Percentiles rank a stretch among this genome's conserved stretches.
Conservation (phyloP, 2,888 invertebrate species). For the Drosophila yooni region DNA sequence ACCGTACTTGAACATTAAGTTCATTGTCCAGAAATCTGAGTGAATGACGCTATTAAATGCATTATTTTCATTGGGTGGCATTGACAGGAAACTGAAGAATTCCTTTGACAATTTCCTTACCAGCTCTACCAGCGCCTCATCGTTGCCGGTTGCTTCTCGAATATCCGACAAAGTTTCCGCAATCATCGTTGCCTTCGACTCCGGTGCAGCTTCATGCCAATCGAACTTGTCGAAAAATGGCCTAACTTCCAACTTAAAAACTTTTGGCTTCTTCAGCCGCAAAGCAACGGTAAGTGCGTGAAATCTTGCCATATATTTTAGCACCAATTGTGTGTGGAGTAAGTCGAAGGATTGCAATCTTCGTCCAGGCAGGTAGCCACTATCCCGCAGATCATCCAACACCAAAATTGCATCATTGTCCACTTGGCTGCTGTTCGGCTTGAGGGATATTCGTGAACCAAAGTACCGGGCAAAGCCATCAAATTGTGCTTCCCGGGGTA, state of each 20-base stretch:
- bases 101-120: slow-evolving; percentile 41
- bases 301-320: slow-evolving; percentile 59
- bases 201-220: slow-evolving; percentile 68
- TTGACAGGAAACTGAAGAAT: slow-evolving; percentile 56
- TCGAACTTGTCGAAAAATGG: slow-evolving; percentile 65
- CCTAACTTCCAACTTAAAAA: slow-evolving; percentile 37
- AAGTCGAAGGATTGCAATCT: slow-evolving; percentile 54
- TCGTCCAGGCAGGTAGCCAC: slow-evolving; percentile 37
- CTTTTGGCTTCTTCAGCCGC: slow-evolving; percentile 40
- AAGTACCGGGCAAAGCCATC: slow-evolving; percentile 60
- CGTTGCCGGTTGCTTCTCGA: slow-evolving; percentile 46
- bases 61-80: slow-evolving; percentile 39
- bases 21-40: slow-evolving; percentile 64
- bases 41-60: slow-evolving; percentile 61
- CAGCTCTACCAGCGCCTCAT: slow-evolving; percentile 26
- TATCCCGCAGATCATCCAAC: slow-evolving; percentile 54
- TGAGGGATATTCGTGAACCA: slow-evolving; percentile 58
- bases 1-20: slow-evolving; percentile 70
- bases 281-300: slow-evolving; percentile 59
- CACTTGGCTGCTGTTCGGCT: slow-evolving; percentile 24
- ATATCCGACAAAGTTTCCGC: slow-evolving; percentile 58
- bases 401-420: slow-evolving; percentile 60
- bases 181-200: slow-evolving; percentile 59
- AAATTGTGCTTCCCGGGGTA: slow-evolving; percentile 33
- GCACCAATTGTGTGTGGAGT: slow-evolving; percentile 41